These are phyloP conservation scores for Mantis religiosa DNA, from an alignment of 2,888 invertebrate genomes.

Conservation along the genomic window DNA sequence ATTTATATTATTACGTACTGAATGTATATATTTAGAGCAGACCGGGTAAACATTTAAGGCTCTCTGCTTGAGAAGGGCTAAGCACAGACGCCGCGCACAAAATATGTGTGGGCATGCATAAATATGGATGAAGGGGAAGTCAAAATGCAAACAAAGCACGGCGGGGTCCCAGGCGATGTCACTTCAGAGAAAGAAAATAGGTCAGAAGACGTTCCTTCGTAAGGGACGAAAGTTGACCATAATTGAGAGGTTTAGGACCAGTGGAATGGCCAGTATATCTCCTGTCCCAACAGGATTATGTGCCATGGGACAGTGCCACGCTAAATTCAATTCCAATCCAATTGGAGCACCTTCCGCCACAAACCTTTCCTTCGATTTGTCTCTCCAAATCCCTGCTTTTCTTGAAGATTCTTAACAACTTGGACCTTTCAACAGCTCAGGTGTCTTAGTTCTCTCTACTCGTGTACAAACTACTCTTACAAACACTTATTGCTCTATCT, in stretches of 20 bases:
- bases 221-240: background rate
- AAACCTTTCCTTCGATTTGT: background rate
- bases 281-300: background rate
- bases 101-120: slow-evolving; percentile 6
- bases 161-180: too few species aligned
- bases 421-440: too few species aligned
- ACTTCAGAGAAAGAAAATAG: too few species aligned
- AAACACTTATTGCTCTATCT: too few species aligned
- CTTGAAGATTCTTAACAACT: too few species aligned
- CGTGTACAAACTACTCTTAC: too few species aligned
- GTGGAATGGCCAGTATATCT: too few species aligned
- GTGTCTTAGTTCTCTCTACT: too few species aligned
- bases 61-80: background rate
- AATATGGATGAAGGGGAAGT: slow-evolving; percentile 10
- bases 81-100: background rate
- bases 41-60: too few species aligned
- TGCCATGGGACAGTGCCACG: background rate
- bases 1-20: too few species aligned
- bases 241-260: background rate
- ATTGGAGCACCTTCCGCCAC: background rate
- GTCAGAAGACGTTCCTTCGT: background rate
- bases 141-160: background rate
- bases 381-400: too few species aligned
- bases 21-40: too few species aligned
- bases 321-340: background rate